These are phyloP conservation scores for Philantomba maxwellii DNA, from an alignment of 2,113 vertebrate species.

Conservation along the genomic window DNA sequence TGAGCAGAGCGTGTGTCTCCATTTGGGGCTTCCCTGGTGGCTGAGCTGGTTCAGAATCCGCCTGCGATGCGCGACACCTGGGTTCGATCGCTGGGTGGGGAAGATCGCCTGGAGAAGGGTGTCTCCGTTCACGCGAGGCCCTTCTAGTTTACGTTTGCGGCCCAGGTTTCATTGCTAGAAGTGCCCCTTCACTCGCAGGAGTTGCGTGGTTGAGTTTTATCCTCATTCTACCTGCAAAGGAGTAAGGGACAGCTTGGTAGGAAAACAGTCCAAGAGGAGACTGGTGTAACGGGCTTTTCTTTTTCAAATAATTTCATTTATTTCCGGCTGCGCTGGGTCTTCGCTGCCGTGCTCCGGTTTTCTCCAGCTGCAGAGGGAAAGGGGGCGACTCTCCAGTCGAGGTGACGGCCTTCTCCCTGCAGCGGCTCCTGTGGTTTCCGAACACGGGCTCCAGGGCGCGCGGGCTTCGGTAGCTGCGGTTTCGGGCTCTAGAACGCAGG, in stretches of 20 bases:
- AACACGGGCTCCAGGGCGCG: background rate
- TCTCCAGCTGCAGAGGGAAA: background rate
- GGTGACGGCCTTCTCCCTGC: accelerated
- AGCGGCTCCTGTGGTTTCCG: accelerated
- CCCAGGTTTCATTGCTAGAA: background rate
- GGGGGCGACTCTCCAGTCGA: accelerated
- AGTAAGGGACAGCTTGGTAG: no score
- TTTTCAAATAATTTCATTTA: background rate
- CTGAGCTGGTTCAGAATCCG: background rate
- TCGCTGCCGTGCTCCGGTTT: background rate
- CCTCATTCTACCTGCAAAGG: background rate
- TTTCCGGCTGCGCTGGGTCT: background rate
- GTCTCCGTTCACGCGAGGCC: accelerated
- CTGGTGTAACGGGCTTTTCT: background rate
- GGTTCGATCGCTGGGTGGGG: background rate
- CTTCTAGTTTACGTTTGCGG: accelerated
- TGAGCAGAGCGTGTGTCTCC: background rate
- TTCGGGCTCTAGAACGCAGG: accelerated
- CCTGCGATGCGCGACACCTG: background rate
- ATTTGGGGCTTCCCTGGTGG: background rate
- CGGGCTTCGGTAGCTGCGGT: background rate
- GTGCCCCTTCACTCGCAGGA: background rate
- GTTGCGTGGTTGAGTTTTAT: background rate
- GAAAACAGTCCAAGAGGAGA: no score
- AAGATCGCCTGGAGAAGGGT: background rate